Evolutionary conservation across 2,888 invertebrate genomes (phyloP).

Genomic region (Pristionchus mayeri): DNA sequence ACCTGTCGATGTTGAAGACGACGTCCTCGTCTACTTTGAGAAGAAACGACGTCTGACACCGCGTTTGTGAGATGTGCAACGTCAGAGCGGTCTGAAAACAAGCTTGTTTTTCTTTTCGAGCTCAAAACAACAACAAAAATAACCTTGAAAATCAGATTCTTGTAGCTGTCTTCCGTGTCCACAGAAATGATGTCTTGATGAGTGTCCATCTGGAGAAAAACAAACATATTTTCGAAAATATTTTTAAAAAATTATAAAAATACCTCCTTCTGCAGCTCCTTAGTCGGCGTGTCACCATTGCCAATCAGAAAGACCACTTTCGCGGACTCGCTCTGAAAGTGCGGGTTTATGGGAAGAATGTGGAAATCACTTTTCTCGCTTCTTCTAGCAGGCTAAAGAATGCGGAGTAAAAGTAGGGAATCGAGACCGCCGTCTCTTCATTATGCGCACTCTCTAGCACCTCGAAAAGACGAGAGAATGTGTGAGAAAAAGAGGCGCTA

Average conservation of each 20-base stretch:
- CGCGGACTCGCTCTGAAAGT: background rate
- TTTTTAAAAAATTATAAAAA: background rate
- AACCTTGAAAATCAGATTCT: constrained; percentile 38
- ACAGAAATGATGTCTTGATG: background rate
- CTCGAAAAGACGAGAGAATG: no score
- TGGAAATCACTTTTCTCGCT: no score
- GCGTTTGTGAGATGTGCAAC: background rate
- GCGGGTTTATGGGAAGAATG: no score
- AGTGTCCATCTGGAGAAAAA: background rate
- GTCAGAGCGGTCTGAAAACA: background rate
- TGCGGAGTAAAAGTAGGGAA: no score
- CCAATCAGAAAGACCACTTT: background rate
- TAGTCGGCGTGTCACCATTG: background rate
- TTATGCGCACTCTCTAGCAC: no score
- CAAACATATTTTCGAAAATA: no score
- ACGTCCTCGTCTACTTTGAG: constrained; percentile 33
- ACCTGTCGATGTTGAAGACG: constrained; percentile 40
- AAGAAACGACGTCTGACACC: background rate
- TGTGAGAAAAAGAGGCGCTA: no score
- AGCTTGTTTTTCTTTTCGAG: no score
- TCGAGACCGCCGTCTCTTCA: no score
- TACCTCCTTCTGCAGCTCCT: background rate
- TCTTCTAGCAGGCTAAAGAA: no score
- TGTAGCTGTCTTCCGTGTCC: constrained; percentile 12
- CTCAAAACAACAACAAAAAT: background rate